Evolutionary conservation across 1,140 invertebrate species (phyloP).

Genomic region (Panagrolaimus sp.): DNA sequence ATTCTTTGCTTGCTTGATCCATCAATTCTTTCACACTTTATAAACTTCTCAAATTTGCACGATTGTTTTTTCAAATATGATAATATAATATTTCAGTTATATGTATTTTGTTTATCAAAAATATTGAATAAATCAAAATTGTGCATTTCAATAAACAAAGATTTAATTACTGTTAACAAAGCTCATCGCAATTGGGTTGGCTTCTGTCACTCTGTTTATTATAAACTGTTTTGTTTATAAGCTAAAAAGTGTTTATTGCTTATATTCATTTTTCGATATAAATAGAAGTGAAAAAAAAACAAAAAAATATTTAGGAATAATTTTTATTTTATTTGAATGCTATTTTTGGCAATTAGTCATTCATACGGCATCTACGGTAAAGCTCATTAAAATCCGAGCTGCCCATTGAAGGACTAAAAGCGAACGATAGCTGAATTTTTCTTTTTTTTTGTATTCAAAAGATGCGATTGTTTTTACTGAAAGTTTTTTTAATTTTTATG

Average conservation of each 20-base stretch:
- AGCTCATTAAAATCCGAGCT: constrained; percentile 18
- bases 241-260: too few relatives aligned
- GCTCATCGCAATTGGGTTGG: too few relatives aligned
- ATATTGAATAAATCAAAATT: background rate
- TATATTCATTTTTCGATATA: background rate
- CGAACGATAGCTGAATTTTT: too few relatives aligned
- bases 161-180: background rate
- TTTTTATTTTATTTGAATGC: background rate
- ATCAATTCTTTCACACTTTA: constrained; percentile 2
- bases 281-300: background rate
- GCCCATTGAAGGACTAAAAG: constrained; percentile 26
- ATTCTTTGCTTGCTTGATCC: too few relatives aligned
- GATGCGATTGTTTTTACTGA: too few relatives aligned
- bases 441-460: too few relatives aligned
- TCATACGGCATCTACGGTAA: constrained; percentile 23
- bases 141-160: background rate
- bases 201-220: background rate
- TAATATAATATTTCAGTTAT: background rate
- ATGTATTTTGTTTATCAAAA: background rate
- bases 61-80: background rate
- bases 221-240: background rate
- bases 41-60: background rate
- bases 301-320: background rate
- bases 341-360: constrained; percentile 24
- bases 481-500: too few relatives aligned